phyloP scores from a whole-genome alignment of 2,797 vertebrate species.

The Thamnophis elegans region DNA sequence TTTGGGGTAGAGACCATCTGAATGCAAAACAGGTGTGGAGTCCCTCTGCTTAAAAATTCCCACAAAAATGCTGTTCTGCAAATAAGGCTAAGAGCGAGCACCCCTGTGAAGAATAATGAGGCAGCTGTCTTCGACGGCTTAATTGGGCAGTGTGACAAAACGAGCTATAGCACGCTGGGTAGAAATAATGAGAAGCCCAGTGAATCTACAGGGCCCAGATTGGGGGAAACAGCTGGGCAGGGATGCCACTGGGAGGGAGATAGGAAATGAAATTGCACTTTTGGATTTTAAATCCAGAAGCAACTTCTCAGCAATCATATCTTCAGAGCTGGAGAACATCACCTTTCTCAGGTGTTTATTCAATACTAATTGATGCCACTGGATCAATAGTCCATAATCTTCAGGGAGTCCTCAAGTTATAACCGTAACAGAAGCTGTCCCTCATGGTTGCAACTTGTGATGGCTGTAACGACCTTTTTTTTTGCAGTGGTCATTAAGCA shows the following conservation, averaged over 20 bases:
- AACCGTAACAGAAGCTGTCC: too few species aligned
- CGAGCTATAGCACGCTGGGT: not conserved
- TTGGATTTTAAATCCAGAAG: not conserved
- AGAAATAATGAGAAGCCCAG: not conserved
- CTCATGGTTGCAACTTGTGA: not conserved
- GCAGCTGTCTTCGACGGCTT: not conserved
- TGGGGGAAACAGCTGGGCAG: not conserved
- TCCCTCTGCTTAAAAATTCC: not conserved
- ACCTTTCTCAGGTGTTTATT: rapidly evolving
- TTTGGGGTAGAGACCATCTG: not conserved
- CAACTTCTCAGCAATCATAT: not conserved
- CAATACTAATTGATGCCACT: not conserved
- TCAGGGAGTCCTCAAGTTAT: not conserved
- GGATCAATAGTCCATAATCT: not conserved
- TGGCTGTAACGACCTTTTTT: too few species aligned
- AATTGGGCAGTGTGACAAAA: not conserved
- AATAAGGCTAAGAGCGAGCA: not conserved
- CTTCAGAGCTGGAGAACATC: not conserved
- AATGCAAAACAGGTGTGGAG: not conserved
- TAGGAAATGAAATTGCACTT: not conserved
- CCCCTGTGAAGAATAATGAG: not conserved
- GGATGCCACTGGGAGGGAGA: not conserved
- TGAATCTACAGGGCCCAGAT: not conserved
- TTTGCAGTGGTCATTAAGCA: not conserved
- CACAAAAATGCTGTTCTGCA: not conserved